These are phyloP conservation scores for Sebastes itinus DNA, from an alignment of 2,797 vertebrate species.

Conservation along the genomic window DNA sequence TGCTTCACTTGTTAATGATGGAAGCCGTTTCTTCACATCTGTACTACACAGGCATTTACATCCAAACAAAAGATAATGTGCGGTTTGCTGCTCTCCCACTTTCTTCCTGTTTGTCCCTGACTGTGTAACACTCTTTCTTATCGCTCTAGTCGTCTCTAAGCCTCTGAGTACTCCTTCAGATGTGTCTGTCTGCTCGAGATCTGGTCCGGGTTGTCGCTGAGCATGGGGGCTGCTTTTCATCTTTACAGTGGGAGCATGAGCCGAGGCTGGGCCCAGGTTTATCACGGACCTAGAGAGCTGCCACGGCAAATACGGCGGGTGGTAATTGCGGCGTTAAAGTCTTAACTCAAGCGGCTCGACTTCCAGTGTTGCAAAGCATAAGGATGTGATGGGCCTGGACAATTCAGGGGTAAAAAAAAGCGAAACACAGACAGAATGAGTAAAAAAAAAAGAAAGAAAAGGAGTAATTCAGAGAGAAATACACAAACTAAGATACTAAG, in stretches of 20 bases:
- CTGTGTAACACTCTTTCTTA: slow-evolving; percentile 65
- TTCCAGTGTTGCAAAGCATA: slow-evolving; percentile 52
- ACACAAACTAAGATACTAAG: slow-evolving; percentile 35
- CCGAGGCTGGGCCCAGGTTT: slow-evolving; percentile 50
- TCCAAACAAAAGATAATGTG: slow-evolving; percentile 81
- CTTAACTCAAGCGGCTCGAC: slow-evolving; percentile 54
- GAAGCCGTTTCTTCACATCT: slow-evolving; percentile 77
- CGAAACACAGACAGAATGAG: slow-evolving; percentile 1
- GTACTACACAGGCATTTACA: slow-evolving; percentile 79
- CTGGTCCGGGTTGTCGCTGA: slow-evolving; percentile 52
- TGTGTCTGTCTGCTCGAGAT: slow-evolving; percentile 59
- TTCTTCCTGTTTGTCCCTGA: slow-evolving; percentile 71
- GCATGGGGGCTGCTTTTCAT: slow-evolving; percentile 66
- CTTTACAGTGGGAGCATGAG: slow-evolving; percentile 48
- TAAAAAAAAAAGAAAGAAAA: neutral
- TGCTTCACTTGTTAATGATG: slow-evolving; percentile 79
- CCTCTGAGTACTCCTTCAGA: slow-evolving; percentile 65
- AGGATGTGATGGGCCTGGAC: slow-evolving; percentile 35
- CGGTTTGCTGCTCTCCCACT: slow-evolving; percentile 67
- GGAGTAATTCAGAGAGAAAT: slow-evolving; percentile 33
- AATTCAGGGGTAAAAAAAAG: slow-evolving; percentile 20
- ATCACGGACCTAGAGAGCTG: slow-evolving; percentile 51
- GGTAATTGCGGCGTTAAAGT: slow-evolving; percentile 50
- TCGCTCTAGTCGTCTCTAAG: slow-evolving; percentile 57
- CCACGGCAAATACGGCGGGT: slow-evolving; percentile 27